Percentiles rank a stretch among this genome's conserved stretches.
These are phyloP conservation scores for Matsumurasca onukii DNA, from an alignment of 1,140 invertebrate species.

Conservation along the genomic window DNA sequence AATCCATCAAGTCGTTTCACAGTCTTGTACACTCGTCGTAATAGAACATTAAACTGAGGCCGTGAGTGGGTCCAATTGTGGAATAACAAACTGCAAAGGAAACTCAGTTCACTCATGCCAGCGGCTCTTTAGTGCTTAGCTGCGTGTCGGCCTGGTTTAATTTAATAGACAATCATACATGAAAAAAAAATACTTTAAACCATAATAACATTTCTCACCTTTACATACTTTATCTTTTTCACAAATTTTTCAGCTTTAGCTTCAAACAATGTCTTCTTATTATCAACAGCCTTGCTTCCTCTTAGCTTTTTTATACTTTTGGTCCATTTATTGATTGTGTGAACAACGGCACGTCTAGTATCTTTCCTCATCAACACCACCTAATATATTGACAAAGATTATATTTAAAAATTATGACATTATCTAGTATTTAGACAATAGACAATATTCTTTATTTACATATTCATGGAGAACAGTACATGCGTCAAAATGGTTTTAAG, in stretches of 20 bases:
- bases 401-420: background rate
- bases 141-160: background rate
- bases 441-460: no score
- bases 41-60: background rate
- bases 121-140: no score
- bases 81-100: no score
- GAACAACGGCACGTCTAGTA: background rate
- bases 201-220: background rate
- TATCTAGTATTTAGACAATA: background rate
- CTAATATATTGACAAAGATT: background rate
- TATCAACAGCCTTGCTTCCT: background rate
- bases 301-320: slow-evolving; percentile 6
- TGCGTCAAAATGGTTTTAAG: no score
- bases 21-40: background rate
- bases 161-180: background rate
- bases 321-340: background rate
- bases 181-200: background rate
- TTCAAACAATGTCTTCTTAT: background rate
- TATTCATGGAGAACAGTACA: no score
- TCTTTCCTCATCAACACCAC: background rate
- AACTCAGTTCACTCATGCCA: no score
- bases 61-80: background rate
- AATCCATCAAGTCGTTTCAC: background rate
- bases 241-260: background rate
- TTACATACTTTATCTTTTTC: background rate